A percentile compares a stretch with the other conserved stretches of the same genome.
Conservation (phyloP, 2,888 invertebrate species). For the Eristalis tenax region DNA sequence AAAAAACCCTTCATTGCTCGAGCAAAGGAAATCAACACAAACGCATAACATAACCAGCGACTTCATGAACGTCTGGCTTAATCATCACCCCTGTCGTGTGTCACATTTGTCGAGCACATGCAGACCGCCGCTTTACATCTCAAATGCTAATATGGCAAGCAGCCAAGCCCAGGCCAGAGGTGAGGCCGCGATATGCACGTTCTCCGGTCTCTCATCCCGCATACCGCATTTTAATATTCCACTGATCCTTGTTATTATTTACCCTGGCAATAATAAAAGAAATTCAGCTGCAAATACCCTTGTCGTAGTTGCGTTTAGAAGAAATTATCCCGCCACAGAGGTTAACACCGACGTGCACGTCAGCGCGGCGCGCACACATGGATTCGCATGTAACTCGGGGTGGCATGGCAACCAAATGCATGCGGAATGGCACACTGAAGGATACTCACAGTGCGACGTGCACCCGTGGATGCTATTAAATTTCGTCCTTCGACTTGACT, state of each 20-base stretch:
- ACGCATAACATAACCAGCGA: neutral
- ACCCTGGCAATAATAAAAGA: constrained; percentile 27
- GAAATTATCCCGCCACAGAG: constrained; percentile 48
- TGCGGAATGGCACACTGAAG: constrained; percentile 34
- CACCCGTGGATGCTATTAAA: constrained; percentile 40
- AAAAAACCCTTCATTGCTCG: neutral
- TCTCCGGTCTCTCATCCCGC: constrained; percentile 7
- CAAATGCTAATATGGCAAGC: constrained; percentile 48
- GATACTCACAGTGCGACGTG: constrained; percentile 41
- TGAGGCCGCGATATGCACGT: constrained; percentile 34
- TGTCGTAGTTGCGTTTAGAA: constrained; percentile 15
- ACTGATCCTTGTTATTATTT: constrained; percentile 59
- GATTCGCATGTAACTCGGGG: neutral
- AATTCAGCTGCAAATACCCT: constrained; percentile 16
- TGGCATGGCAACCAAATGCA: constrained; percentile 19
- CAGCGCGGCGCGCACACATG: neutral
- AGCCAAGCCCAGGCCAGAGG: constrained; percentile 35
- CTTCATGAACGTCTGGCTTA: constrained; percentile 5
- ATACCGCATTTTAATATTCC: constrained; percentile 38
- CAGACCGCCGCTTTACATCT: constrained; percentile 7
- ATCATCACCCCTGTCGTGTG: constrained; percentile 11
- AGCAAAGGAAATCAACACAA: neutral
- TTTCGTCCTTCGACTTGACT: constrained; percentile 64
- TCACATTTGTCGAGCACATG: neutral
- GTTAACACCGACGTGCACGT: constrained; percentile 6